Evolutionary conservation across 2,888 invertebrate species (phyloP).

Genomic region (Clanis bilineata): DNA sequence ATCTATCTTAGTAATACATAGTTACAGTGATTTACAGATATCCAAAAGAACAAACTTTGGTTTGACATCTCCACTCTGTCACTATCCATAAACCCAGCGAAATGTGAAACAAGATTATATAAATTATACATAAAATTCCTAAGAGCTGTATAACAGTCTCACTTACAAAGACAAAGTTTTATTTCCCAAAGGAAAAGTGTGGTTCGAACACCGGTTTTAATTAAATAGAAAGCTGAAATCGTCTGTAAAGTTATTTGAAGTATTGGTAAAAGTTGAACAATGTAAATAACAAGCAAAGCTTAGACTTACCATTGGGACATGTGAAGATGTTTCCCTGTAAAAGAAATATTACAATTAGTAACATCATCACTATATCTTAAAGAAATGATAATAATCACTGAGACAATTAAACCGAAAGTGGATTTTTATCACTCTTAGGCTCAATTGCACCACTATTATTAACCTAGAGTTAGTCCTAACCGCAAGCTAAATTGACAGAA

Average conservation of each 20-base stretch:
- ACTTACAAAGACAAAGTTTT: constrained; percentile 27
- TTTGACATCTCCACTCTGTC: background rate
- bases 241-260: constrained; percentile 30
- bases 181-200: constrained; percentile 35
- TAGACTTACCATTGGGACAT: constrained; percentile 87
- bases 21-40: background rate
- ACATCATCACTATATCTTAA: background rate
- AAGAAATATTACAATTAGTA: constrained; percentile 31
- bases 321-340: constrained; percentile 86
- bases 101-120: constrained; percentile 3
- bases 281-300: constrained; percentile 22
- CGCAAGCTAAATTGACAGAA: too few relatives aligned
- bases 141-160: constrained; percentile 29
- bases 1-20: too few relatives aligned
- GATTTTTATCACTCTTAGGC: too few relatives aligned
- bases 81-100: constrained; percentile 1
- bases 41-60: background rate
- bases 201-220: constrained; percentile 31
- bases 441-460: too few relatives aligned
- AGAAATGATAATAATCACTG: background rate
- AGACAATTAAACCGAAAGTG: too few relatives aligned
- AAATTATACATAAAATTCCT: constrained; percentile 21
- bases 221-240: constrained; percentile 30
- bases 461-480: too few relatives aligned
- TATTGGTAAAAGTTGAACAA: constrained; percentile 33